Evolutionary conservation across 2,113 vertebrate species (phyloP).

Genomic region (Hemicordylus capensis): DNA sequence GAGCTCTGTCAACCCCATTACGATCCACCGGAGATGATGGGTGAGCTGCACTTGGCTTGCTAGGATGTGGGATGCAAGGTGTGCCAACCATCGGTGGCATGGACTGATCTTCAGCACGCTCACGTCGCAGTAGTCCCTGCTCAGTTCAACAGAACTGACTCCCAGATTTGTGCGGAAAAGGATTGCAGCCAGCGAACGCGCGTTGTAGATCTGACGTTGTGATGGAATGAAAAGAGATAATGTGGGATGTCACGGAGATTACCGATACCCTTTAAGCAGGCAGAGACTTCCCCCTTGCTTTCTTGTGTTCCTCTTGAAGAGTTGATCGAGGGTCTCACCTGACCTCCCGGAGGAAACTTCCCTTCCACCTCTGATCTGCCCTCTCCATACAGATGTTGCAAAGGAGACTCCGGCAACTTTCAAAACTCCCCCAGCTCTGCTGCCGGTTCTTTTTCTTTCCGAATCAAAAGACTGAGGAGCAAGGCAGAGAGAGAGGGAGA

Average conservation of each 20-base stretch:
- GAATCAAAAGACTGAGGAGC: background rate
- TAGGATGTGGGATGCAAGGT: too few species aligned
- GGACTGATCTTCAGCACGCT: too few species aligned
- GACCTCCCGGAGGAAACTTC: accelerated
- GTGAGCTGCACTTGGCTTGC: too few species aligned
- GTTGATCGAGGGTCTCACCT: background rate
- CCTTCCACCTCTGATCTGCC: background rate
- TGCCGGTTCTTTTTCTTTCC: conserved; percentile 1
- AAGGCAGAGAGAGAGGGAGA: background rate
- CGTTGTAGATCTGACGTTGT: too few species aligned
- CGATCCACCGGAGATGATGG: too few species aligned
- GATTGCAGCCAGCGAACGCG: background rate
- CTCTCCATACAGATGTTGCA: background rate
- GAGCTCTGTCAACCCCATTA: too few species aligned
- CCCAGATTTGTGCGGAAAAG: background rate
- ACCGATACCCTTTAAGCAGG: background rate
- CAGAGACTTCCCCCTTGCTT: background rate
- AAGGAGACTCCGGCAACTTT: background rate
- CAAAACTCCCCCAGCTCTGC: background rate
- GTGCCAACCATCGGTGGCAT: too few species aligned
- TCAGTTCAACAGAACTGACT: background rate
- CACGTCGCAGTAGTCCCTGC: background rate
- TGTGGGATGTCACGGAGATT: accelerated
- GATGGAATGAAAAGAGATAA: background rate
- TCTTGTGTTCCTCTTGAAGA: background rate